Conservation (phyloP, 2,113 vertebrate species). For the Athene cunicularia region DNA sequence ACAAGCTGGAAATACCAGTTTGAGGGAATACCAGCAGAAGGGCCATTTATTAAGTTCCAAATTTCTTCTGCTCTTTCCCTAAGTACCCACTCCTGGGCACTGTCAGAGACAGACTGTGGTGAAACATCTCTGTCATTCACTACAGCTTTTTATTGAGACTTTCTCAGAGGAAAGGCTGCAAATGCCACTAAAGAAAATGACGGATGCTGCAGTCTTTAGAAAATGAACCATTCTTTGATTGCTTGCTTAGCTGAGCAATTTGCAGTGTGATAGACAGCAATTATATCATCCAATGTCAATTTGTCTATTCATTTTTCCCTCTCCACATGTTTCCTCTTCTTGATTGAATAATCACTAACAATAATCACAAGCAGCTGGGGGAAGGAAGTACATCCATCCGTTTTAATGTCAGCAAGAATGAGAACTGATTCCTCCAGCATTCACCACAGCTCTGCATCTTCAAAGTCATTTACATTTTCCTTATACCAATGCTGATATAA, state of each 20-base stretch:
- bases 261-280: conserved; percentile 45
- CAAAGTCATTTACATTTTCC: background rate
- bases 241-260: conserved; percentile 56
- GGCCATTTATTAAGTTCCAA: background rate
- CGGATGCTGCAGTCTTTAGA: conserved; percentile 28
- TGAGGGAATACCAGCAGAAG: background rate
- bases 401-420: conserved; percentile 51
- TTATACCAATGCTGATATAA: background rate
- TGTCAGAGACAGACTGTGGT: background rate
- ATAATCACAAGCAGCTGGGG: conserved; percentile 63
- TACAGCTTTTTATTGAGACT: background rate
- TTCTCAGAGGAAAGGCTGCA: background rate
- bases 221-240: conserved; percentile 60
- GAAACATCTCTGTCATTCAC: background rate
- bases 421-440: conserved; percentile 17
- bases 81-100: background rate
- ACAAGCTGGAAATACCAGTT: background rate
- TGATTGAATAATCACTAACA: conserved; percentile 64
- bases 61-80: background rate
- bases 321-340: conserved; percentile 51
- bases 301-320: conserved; percentile 50
- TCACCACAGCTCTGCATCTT: background rate
- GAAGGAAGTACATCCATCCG: conserved; percentile 54
- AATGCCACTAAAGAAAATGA: background rate
- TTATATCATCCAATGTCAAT: conserved; percentile 53